Evolutionary conservation across 2,113 vertebrate genomes (phyloP), one percentile per base, ranked within the genome.

Genomic region (Myxocyprinus asiaticus): DNA sequence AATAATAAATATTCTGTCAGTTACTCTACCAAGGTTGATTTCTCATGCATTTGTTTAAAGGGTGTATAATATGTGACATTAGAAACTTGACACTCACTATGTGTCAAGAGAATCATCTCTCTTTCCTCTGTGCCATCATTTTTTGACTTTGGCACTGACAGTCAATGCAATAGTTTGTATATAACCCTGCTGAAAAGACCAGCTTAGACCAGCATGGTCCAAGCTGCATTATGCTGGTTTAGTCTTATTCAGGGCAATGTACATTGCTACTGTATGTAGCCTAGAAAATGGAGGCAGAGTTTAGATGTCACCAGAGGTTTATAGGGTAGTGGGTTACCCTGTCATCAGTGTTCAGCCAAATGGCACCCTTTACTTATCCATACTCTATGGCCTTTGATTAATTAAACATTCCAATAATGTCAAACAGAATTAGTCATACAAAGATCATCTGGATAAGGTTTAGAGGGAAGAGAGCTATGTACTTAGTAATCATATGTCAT

Each of bases 341-440:
- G 22, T 33, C 22, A 33, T 33, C 22, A 33, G 22, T 33, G 22
- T 33, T 33, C 22, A 33, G 22, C 22, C 22, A 33, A 33, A 33
- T 5, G 15, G 59, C 47, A 58, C 63, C 59, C 4, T 62, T 67
- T 58, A 72, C 58, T 64, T 61, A 63, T 66, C 55, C 33, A 68
- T 76, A 76, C 80, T 33, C 22, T 33, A 33, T 33, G 22, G 22
- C 22, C 22, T 33, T 3, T 89, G 59, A 87, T 89, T 90, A 85
- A 90, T 91, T 87, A 90, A 90, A 87, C 87, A 88, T 92, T 88
- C 88, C 82, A 90, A 90, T 89, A 88, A 88, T 64, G 89, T 89
- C 90, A 89, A 88, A 90, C 85, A 78, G 80, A 71, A 88, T 91
- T 88, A 33, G 22, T 33, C 22, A 33, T 33, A 33, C 22, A 33